Percentiles rank a stretch among this genome's conserved stretches.
phyloP scores from a whole-genome alignment of 2,888 invertebrate species.

The Sminthurinus aureus region DNA sequence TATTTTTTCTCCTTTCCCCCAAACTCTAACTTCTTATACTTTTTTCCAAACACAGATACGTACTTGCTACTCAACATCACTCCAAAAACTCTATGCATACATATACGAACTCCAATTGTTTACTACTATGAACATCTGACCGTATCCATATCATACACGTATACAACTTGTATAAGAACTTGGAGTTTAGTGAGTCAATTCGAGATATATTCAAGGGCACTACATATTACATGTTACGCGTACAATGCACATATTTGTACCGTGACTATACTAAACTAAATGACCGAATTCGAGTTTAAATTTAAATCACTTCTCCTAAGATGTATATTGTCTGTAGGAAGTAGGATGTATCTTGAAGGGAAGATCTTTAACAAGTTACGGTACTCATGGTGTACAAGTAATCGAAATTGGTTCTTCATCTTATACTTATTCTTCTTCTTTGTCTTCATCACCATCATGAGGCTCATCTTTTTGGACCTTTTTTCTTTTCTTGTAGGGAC shows the following conservation, averaged over 20 bases:
- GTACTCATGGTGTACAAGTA: neutral
- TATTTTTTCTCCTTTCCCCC: neutral
- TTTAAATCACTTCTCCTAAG: too few relatives aligned
- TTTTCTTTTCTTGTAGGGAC: neutral
- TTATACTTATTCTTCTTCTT: neutral
- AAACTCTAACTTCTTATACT: neutral
- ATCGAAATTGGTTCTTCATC: neutral
- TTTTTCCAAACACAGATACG: neutral
- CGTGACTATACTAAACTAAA: too few relatives aligned
- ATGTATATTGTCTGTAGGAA: too few relatives aligned
- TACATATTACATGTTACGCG: too few relatives aligned
- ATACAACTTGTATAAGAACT: neutral
- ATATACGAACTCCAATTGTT: neutral
- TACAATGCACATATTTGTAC: too few relatives aligned
- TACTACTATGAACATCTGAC: neutral
- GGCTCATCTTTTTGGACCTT: neutral
- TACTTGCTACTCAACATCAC: neutral
- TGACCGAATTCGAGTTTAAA: too few relatives aligned
- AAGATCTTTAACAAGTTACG: neutral
- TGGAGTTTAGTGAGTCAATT: too few relatives aligned
- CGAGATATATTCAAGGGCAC: too few relatives aligned
- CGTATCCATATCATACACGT: neutral
- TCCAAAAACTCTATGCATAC: too few relatives aligned
- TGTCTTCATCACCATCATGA: neutral
- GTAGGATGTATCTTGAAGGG: too few relatives aligned